Evolutionary conservation across 2,113 vertebrate species (phyloP).

Genomic region (Podiceps cristatus): DNA sequence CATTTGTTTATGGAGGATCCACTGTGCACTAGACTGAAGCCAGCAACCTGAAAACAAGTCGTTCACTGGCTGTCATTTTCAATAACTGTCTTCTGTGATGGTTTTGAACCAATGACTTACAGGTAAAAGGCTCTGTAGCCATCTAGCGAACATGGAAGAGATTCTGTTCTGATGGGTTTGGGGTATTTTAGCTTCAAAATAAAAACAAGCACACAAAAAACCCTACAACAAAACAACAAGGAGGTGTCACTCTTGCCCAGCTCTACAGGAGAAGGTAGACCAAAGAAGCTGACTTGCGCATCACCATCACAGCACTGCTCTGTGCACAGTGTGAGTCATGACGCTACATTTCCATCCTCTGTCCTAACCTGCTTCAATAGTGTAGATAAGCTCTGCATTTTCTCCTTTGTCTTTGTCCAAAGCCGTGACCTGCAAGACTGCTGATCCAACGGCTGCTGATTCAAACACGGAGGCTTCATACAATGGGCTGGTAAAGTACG

Average conservation of each 20-base stretch:
- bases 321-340: background rate
- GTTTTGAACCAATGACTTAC: background rate
- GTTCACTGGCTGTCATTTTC: background rate
- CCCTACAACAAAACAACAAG: background rate
- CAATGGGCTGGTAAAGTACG: conserved; percentile 89
- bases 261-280: background rate
- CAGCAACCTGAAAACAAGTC: background rate
- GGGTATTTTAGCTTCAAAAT: background rate
- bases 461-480: conserved; percentile 94
- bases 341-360: background rate
- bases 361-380: conserved; percentile 91
- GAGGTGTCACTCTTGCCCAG: background rate
- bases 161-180: background rate
- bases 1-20: background rate
- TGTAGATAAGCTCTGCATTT: conserved; percentile 92
- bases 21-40: background rate
- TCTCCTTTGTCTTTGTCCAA: conserved; percentile 96
- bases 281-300: background rate
- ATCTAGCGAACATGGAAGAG: background rate
- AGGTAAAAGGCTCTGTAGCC: background rate
- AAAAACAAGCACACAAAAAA: background rate
- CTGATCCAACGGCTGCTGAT: conserved; percentile 95
- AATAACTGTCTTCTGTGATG: background rate
- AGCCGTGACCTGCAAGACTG: conserved; percentile 92
- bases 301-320: background rate